Percentiles rank a stretch among this genome's conserved stretches.
Conservation (phyloP, 2,797 vertebrate genomes). For the Tolypeutes matacus region DNA sequence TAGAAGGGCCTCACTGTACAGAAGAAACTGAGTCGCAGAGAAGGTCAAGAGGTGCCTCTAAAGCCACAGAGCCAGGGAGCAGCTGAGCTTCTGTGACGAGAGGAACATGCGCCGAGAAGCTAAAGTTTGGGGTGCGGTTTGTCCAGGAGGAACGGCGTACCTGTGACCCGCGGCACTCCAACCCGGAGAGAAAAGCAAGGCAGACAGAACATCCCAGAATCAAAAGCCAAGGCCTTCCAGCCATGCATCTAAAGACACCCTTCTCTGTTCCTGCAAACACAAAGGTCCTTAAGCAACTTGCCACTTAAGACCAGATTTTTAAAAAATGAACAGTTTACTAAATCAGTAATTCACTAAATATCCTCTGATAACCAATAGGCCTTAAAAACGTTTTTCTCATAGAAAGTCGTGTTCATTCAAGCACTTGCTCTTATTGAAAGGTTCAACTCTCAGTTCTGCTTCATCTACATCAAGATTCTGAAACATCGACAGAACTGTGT, state of each 20-base stretch:
- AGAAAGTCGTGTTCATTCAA: slow-evolving; percentile 81
- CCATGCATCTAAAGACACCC: neutral
- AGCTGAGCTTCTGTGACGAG: neutral
- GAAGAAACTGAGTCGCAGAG: neutral
- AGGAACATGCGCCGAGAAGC: fast-evolving
- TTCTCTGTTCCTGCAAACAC: slow-evolving; percentile 67
- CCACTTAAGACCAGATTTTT: slow-evolving; percentile 76
- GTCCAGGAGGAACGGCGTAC: fast-evolving
- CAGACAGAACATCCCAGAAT: neutral
- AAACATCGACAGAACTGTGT: slow-evolving; percentile 3
- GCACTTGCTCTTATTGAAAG: slow-evolving; percentile 75
- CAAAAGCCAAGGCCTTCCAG: neutral
- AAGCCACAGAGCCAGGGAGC: neutral
- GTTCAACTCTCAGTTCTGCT: slow-evolving; percentile 79
- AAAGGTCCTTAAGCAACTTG: slow-evolving; percentile 73
- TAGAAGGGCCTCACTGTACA: neutral
- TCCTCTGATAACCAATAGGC: slow-evolving; percentile 83
- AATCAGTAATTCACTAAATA: slow-evolving; percentile 82
- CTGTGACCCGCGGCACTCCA: fast-evolving
- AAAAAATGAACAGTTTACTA: slow-evolving; percentile 68
- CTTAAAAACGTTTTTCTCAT: slow-evolving; percentile 79
- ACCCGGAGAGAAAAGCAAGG: neutral
- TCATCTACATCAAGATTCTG: slow-evolving; percentile 78
- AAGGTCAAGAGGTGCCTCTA: fast-evolving
- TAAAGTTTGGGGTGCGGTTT: fast-evolving